Evolutionary conservation across 1,140 invertebrate species (phyloP), one percentile per base, ranked within the genome.

Genomic region (Phymastichus coffea): DNA sequence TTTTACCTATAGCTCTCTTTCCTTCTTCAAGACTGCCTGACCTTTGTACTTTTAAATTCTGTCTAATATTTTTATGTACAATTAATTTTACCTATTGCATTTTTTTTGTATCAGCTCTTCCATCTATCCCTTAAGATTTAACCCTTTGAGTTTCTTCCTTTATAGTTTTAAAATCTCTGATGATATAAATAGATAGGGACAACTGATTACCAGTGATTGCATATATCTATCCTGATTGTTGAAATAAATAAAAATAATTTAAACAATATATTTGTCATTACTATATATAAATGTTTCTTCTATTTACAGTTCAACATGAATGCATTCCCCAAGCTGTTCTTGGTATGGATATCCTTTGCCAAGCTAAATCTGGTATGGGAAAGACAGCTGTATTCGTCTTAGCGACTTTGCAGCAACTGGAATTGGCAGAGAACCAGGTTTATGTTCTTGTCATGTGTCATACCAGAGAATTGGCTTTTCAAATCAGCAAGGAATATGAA

Each of bases 341-440:
- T 56, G 95, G 95, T 37, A 99, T 99, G 95, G 97, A 99, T 80
- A 97, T 99, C 69, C 80, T 99, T 2, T 99, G 97, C 70, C 97
- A 99, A 83, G 97, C 97, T 2, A 99, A 99, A 79, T 99, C 97
- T 67, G 97, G 97, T 83, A 99, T 99, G 97, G 97, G 97, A 7
- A 99, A 99, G 82, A 99, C 97, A 0, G 97, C 97, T 53, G 97
- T 99, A 2, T 99, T 99, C 82, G 97, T 99, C 1, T 81, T 99
- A 65, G 96, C 97, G 2, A 99, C 97, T 4, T 80, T 99, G 25
- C 97, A 99, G 71, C 97, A 95, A 71, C 77, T 99, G 49, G 97
- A 99, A 77, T 89, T 94, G 3, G 91, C 93, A 0, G 96, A 99
- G 76, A 95, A 95, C 70, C 91, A 95, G 80, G 94, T 96, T 4